Conservation (phyloP, 2,113 vertebrate genomes). For the Melanerpes aurifrons region DNA sequence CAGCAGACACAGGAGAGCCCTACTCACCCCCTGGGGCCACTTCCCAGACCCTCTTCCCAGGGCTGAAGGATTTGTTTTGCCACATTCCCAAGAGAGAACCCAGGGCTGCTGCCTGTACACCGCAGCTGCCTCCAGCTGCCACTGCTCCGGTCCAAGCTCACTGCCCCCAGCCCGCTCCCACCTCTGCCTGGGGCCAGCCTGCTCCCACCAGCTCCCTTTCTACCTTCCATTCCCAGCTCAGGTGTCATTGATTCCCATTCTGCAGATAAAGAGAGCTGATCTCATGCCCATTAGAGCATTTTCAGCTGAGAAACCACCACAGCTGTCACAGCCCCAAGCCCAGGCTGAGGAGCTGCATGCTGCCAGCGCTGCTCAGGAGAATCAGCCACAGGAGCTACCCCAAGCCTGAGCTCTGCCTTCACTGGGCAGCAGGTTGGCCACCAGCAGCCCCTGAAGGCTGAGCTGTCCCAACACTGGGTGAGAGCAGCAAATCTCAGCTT, state of each 20-base stretch:
- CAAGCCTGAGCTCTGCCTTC: background rate
- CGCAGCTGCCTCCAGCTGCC: background rate
- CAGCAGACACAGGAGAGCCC: rapidly evolving
- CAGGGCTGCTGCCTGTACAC: background rate
- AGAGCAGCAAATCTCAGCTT: background rate
- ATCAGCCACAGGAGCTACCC: background rate
- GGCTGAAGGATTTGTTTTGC: background rate
- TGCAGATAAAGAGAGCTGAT: background rate
- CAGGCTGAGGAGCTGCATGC: rapidly evolving
- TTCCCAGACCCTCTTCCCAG: background rate
- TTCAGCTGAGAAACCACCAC: background rate
- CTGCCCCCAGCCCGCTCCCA: background rate
- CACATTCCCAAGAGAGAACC: background rate
- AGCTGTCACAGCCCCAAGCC: background rate
- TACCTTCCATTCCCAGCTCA: background rate
- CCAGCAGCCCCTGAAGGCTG: rapidly evolving
- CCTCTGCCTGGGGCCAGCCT: background rate
- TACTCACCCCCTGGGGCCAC: background rate
- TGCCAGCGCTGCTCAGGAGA: background rate
- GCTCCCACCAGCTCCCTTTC: background rate
- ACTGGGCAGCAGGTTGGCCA: background rate
- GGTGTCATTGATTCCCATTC: background rate
- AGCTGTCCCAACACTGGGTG: background rate
- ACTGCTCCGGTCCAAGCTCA: background rate
- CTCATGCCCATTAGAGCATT: background rate